phyloP scores from a whole-genome alignment of 2,797 vertebrate species.

The Hydrophis major region DNA sequence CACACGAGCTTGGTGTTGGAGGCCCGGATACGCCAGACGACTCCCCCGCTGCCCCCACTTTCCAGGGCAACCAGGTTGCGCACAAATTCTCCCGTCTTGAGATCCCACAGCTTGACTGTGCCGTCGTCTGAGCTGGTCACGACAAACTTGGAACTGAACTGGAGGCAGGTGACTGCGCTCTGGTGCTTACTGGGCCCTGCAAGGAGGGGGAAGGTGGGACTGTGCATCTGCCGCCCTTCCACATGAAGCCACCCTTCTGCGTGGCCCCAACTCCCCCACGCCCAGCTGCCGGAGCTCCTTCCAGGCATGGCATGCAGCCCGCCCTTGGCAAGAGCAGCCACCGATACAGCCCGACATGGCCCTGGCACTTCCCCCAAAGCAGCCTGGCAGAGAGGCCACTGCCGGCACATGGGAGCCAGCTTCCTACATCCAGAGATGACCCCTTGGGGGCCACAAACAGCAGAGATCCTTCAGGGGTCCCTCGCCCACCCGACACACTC shows the following conservation, averaged over 20 bases:
- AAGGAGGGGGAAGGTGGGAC: rapidly evolving
- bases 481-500: not conserved
- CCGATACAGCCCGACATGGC: not conserved
- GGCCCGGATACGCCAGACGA: constrained; percentile 64
- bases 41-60: constrained; percentile 61
- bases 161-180: constrained; percentile 67
- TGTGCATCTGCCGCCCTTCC: not conserved
- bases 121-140: constrained; percentile 65
- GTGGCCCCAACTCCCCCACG: not conserved
- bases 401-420: not conserved
- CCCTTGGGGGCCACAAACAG: not conserved
- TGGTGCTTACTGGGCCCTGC: constrained; percentile 69
- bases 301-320: not conserved
- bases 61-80: constrained; percentile 66
- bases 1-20: constrained; percentile 67
- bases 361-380: too few species aligned
- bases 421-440: not conserved
- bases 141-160: constrained; percentile 70
- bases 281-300: not conserved
- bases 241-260: not conserved
- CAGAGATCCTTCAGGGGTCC: not conserved
- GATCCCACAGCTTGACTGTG: constrained; percentile 67
- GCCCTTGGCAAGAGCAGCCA: not conserved
- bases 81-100: constrained; percentile 65
- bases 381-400: not conserved